Percentiles rank a stretch among this genome's conserved stretches.
Evolutionary conservation across 1,140 invertebrate genomes (phyloP).

Genomic region (Drosophila ficusphila): DNA sequence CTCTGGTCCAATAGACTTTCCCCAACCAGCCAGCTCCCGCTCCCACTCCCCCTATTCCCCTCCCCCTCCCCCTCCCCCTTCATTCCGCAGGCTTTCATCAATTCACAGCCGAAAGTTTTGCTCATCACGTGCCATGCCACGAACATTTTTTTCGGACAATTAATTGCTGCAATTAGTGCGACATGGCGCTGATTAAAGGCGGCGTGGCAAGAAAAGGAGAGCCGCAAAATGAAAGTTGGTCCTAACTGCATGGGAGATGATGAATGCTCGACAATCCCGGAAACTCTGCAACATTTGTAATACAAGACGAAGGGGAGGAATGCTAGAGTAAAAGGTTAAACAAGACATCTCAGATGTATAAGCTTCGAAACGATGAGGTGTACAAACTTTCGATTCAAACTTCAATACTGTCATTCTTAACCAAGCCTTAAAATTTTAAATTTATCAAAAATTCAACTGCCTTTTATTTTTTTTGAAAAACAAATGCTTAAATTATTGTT

Average conservation of each 20-base stretch:
- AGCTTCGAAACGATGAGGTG: too few species aligned
- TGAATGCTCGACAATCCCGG: neutral
- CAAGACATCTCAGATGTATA: too few species aligned
- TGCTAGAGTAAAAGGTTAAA: neutral
- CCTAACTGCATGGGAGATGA: neutral
- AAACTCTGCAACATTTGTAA: neutral
- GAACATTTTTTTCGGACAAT: constrained; percentile 48
- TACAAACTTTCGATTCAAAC: too few species aligned
- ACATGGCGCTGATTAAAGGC: constrained; percentile 64
- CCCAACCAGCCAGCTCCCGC: neutral
- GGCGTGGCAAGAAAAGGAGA: neutral
- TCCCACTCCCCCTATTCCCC: constrained; percentile 3
- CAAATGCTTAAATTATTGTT: constrained; percentile 1
- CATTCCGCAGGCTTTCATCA: constrained; percentile 22
- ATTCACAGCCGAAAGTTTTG: constrained; percentile 34
- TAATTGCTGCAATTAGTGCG: constrained; percentile 68
- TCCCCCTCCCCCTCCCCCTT: neutral
- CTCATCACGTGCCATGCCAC: constrained; percentile 32
- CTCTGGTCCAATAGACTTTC: neutral
- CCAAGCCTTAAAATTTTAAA: neutral
- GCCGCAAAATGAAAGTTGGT: constrained; percentile 19
- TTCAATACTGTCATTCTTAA: neutral
- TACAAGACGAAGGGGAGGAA: neutral
- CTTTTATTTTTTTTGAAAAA: neutral
- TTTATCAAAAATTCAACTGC: neutral